phyloP scores from a whole-genome alignment of 1,140 invertebrate genomes.

The Drosophila navojoa region DNA sequence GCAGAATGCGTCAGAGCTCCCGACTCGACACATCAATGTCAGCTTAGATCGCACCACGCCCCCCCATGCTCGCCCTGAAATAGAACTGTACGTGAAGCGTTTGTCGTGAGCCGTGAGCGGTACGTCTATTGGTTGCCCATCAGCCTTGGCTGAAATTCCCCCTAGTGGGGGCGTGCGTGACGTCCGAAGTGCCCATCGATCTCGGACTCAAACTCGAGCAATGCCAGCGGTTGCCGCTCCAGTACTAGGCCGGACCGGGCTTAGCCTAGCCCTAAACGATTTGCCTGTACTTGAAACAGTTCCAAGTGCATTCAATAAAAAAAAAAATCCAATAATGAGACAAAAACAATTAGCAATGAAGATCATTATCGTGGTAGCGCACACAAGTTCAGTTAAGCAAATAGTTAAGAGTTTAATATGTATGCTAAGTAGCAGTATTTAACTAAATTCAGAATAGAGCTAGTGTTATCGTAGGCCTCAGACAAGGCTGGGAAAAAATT shows the following conservation, averaged over 20 bases:
- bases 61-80: background rate
- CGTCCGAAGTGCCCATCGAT: constrained; percentile 10
- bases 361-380: background rate
- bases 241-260: background rate
- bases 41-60: constrained; percentile 21
- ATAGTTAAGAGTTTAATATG: too few relatives aligned
- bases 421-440: too few relatives aligned
- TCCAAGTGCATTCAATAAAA: constrained; percentile 1
- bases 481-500: too few relatives aligned
- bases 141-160: constrained; percentile 6
- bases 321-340: background rate
- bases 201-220: background rate
- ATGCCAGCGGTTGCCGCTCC: background rate
- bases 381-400: too few relatives aligned
- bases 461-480: too few relatives aligned
- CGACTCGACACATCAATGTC: constrained; percentile 51
- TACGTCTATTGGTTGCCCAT: constrained; percentile 55
- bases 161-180: constrained; percentile 34
- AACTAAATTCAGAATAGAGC: too few relatives aligned
- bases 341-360: background rate
- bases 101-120: constrained; percentile 24
- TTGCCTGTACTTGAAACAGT: constrained; percentile 27
- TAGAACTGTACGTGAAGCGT: constrained; percentile 9
- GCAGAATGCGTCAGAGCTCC: constrained; percentile 30
- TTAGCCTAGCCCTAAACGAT: background rate